These are phyloP conservation scores for Botia kubotai DNA, from an alignment of 2,797 vertebrate genomes.

Conservation along the genomic window DNA sequence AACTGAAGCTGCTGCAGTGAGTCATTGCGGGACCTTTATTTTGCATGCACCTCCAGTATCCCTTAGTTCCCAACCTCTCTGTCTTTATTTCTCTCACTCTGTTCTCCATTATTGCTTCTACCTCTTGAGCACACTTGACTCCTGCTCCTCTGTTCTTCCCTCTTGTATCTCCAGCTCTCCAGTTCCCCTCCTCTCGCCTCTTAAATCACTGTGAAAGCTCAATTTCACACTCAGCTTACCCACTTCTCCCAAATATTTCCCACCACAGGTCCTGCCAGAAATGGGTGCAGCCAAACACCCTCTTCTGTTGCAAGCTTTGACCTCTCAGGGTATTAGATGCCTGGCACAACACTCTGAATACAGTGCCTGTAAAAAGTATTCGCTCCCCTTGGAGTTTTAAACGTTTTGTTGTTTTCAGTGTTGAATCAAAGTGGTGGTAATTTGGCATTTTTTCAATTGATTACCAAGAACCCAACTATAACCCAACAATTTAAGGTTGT, in stretches of 20 bases:
- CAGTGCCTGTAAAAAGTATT: constrained; percentile 11
- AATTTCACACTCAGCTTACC: constrained; percentile 60
- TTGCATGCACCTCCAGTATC: neutral
- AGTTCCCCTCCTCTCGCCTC: constrained; percentile 25
- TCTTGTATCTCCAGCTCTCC: constrained; percentile 26
- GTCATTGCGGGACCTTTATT: neutral
- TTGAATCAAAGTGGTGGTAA: neutral
- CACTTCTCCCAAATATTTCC: constrained; percentile 54
- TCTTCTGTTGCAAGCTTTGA: constrained; percentile 44
- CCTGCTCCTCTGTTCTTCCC: constrained; percentile 21
- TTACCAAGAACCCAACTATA: neutral
- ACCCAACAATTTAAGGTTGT: too few species aligned
- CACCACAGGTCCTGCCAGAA: constrained; percentile 49
- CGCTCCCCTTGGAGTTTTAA: neutral
- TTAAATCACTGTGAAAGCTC: constrained; percentile 50
- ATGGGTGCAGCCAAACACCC: constrained; percentile 30
- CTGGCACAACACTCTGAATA: neutral
- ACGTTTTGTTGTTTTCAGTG: constrained; percentile 13
- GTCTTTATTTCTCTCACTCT: constrained; percentile 1
- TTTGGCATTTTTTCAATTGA: neutral
- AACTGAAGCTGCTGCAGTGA: neutral
- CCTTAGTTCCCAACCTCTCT: constrained; percentile 28
- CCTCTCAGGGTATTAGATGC: constrained; percentile 17
- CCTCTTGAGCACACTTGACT: constrained; percentile 41
- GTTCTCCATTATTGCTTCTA: constrained; percentile 11